Evolutionary conservation across 2,888 invertebrate species (phyloP).

Genomic region (Chouioia cunea): DNA sequence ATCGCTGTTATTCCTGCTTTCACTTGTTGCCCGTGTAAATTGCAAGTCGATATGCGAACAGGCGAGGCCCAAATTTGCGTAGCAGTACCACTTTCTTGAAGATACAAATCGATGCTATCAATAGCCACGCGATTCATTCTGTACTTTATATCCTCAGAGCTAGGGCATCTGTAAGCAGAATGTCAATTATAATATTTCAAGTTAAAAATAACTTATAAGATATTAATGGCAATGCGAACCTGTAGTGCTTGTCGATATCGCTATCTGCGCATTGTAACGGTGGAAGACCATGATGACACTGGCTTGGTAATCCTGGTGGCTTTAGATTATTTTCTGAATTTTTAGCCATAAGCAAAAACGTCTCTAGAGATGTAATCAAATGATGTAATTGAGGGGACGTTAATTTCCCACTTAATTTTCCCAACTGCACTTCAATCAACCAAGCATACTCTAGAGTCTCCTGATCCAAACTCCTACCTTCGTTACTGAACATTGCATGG

Average conservation of each 20-base stretch:
- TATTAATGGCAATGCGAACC: constrained; percentile 52
- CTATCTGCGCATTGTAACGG: constrained; percentile 79
- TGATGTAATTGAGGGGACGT: constrained; percentile 91
- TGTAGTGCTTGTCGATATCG: constrained; percentile 78
- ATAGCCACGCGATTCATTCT: constrained; percentile 90
- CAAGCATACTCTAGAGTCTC: constrained; percentile 98
- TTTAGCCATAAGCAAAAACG: constrained; percentile 84
- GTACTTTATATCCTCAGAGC: constrained; percentile 80
- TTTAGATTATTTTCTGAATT: constrained; percentile 92
- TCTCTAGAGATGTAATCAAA: constrained; percentile 89
- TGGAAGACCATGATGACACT: constrained; percentile 84
- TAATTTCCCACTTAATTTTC: constrained; percentile 91
- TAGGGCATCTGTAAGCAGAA: constrained; percentile 59
- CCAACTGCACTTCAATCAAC: constrained; percentile 94
- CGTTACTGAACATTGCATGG: constrained; percentile 96
- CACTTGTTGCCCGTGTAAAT: constrained; percentile 93
- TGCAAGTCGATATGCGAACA: constrained; percentile 89
- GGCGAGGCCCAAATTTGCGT: constrained; percentile 91
- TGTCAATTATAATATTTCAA: neutral
- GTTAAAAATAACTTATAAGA: neutral
- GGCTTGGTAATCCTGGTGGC: constrained; percentile 82
- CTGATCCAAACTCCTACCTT: constrained; percentile 88
- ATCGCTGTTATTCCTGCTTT: constrained; percentile 90
- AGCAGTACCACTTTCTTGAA: constrained; percentile 91
- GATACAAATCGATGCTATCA: constrained; percentile 89